These are phyloP conservation scores for Dromococcyx pavoninus DNA, from an alignment of 2,797 vertebrate species.

Conservation along the genomic window DNA sequence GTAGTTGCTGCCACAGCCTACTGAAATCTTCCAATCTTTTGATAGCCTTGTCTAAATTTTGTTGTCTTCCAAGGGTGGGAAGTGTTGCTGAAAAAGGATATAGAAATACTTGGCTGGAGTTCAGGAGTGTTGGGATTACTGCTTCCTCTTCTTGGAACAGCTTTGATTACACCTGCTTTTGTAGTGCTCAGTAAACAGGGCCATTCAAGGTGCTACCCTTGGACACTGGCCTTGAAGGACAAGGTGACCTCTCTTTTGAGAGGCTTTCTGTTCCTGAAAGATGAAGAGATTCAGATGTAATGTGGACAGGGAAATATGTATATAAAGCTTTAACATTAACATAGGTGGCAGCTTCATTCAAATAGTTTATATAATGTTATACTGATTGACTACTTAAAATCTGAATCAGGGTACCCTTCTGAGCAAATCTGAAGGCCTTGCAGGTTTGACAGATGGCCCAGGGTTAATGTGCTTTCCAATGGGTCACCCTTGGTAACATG, in stretches of 20 bases:
- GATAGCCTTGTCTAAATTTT: neutral
- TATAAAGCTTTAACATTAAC: neutral
- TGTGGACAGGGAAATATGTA: fast-evolving
- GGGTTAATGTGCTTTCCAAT: neutral
- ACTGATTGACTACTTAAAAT: neutral
- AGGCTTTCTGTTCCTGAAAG: neutral
- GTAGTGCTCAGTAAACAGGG: neutral
- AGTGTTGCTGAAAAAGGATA: neutral
- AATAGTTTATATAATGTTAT: neutral
- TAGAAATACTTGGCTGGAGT: neutral
- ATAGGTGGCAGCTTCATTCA: neutral
- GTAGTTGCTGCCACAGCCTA: neutral
- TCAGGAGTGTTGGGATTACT: neutral
- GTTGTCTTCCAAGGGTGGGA: neutral
- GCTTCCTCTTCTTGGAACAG: neutral
- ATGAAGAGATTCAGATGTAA: neutral
- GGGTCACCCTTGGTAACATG: neutral
- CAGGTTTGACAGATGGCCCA: neutral
- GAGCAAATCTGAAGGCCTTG: neutral
- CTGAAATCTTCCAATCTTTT: neutral
- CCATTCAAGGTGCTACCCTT: neutral
- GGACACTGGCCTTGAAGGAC: neutral
- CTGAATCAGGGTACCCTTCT: neutral
- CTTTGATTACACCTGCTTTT: neutral
- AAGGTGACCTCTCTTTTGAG: neutral